Conservation (phyloP, 1,140 invertebrate genomes). For the Pogonomyrmex barbatus region DNA sequence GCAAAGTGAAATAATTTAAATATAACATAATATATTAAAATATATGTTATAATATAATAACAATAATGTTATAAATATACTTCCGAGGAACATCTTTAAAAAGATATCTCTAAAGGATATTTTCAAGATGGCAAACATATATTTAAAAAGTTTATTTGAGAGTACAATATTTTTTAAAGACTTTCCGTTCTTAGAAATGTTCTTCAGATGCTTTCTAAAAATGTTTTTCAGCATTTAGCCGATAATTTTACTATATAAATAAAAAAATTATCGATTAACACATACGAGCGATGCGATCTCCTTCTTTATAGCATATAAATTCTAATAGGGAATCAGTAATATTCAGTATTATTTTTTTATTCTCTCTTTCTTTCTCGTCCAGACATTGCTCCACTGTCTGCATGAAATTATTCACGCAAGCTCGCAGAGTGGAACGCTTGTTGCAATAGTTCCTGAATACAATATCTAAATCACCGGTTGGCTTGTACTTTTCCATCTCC, state of each 20-base stretch:
- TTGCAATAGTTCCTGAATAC: constrained; percentile 91
- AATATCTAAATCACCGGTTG: constrained; percentile 88
- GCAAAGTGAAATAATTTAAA: constrained; percentile 75
- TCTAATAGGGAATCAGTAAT: constrained; percentile 89
- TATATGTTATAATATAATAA: no score
- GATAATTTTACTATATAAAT: background rate
- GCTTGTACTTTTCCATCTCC: constrained; percentile 88
- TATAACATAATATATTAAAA: background rate
- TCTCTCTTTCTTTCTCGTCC: constrained; percentile 87
- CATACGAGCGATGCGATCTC: constrained; percentile 92
- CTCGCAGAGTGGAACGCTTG: constrained; percentile 87
- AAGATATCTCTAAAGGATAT: background rate
- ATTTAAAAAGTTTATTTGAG: background rate
- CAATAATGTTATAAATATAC: background rate
- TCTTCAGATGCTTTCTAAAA: background rate
- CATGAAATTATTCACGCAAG: constrained; percentile 88
- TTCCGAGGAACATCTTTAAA: background rate
- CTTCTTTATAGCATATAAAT: constrained; percentile 92
- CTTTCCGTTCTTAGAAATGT: background rate
- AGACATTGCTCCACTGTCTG: constrained; percentile 88
- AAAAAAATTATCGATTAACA: constrained; percentile 67
- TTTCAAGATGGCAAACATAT: background rate
- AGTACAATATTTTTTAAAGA: background rate
- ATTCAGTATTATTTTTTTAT: constrained; percentile 87
- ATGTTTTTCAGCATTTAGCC: background rate